These are phyloP conservation scores for Forbesichthys papilliferus DNA, from an alignment of 2,113 vertebrate genomes.

Conservation along the genomic window DNA sequence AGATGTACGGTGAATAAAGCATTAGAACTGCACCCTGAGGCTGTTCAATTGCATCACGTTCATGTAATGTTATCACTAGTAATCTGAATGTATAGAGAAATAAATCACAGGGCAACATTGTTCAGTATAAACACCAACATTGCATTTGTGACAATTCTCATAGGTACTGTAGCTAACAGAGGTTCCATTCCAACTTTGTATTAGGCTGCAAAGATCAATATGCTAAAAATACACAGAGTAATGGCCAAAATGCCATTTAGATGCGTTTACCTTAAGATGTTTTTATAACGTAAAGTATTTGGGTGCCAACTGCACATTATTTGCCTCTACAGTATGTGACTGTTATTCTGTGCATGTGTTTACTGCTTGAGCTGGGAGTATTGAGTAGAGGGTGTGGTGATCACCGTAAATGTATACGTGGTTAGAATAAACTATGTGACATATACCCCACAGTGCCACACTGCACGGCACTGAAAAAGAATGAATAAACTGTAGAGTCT, in stretches of 20 bases:
- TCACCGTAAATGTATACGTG: not conserved
- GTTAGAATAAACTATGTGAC: conserved; percentile 16
- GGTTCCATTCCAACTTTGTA: conserved; percentile 31
- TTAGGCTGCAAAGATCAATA: conserved; percentile 67
- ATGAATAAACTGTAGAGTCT: conserved; percentile 22
- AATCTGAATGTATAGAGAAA: conserved; percentile 24
- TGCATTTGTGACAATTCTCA: conserved; percentile 53
- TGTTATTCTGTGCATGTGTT: conserved; percentile 12
- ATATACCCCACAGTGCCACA: not conserved
- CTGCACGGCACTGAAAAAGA: not conserved
- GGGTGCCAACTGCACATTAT: not conserved
- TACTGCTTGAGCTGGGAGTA: conserved; percentile 11
- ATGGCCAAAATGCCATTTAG: conserved; percentile 35
- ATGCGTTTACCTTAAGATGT: conserved; percentile 19
- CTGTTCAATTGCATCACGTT: conserved; percentile 21
- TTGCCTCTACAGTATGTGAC: not conserved
- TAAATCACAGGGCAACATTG: conserved; percentile 45
- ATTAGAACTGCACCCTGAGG: conserved; percentile 12
- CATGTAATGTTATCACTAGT: conserved; percentile 42
- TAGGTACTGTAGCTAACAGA: not conserved
- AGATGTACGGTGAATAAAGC: conserved; percentile 32
- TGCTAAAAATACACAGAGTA: conserved; percentile 67
- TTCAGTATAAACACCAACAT: conserved; percentile 52
- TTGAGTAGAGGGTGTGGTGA: conserved; percentile 4
- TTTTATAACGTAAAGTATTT: not conserved